Base-by-base conservation (phyloP, 1,140 invertebrate species). In the Tetramorium simillimum region DNA sequence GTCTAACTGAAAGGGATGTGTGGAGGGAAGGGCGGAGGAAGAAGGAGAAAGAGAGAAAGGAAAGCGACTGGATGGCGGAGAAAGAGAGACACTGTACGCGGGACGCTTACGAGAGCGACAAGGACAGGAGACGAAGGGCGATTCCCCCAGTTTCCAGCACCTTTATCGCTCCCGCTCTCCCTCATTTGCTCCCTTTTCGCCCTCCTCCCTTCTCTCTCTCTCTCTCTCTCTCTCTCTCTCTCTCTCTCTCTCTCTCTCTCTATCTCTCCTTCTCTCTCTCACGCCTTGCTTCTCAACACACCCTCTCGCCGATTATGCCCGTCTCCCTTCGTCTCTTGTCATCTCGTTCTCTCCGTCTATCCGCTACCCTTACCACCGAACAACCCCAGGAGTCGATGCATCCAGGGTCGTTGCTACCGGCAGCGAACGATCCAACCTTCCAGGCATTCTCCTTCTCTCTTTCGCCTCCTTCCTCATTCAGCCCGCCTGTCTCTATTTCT, bases 381-480 rank as follows among this genome's bases (percentile, higher is more conserved):
- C 93, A 94, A 94, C 94, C 94, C 94, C 95, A 95, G 93, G 94
- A 95, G 95, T 95, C 94, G 94, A 95, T 95, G 95, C 95, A 95
- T 95, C 94, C 95, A 94, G 95, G 95, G 94, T 95, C 95, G 95
- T 95, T 95, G 95, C 95, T 95, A 95, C 95, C 95, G 93, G 93
- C 94, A 95, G 93, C 94, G 92, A 95, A 95, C 94, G 94, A 95
- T 93, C 94, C 94, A 94, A 93, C 93, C 91, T 92, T 94, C 92
- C 94, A 88, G 89, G 91, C 91, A 90, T 86, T 86, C 89, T 86
- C 86, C 49, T 49, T 69, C 60, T 72, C 49, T 37, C 70, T 84
- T 86, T 76, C 80, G 63, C 37, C 33, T 84, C 72, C 70, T 85
- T 65, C 69, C 80, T 75, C 77, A 67, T 86, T 78, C 63, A 67